Base-by-base conservation (phyloP, 2,113 vertebrate genomes). In the Chitala chitala region DNA sequence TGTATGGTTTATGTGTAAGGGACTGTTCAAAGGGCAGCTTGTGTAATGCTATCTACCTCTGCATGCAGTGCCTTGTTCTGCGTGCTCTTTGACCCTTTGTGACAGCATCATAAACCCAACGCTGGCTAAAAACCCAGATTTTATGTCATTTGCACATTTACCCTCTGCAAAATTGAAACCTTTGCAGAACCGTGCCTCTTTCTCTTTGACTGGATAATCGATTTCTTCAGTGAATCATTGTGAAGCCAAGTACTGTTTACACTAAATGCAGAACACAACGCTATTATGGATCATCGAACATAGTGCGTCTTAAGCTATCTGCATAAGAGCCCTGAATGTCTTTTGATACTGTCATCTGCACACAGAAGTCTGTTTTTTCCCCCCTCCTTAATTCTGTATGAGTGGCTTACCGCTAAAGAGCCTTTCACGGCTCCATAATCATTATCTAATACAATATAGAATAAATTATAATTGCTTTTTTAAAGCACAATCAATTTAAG, bases 401-500 rank as follows among this genome's bases (percentile, higher is more conserved):
- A 78, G 84, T 82, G 84, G 80, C 78, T 86, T 81, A 83, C 80
- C 80, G 75, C 84, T 86, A 87, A 87, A 83, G 78, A 87, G 81
- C 74, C 81, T 86, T 84, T 85, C 81, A 83, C 83, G 78, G 80
- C 80, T 81, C 82, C 82, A 83, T 84, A 84, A 86, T 86, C 74
- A 68, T 84, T 86, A 84, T 86, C 82, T 86, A 81, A 88, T 86
- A 77, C 82, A 59, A 46, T 83, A 82, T 72, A 83, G 75, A 87
- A 86, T 86, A 82, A 82, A 86, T 86, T 86, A 79, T 86, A 88
- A 89, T 88, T 84, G 86, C 78, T 82, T 89, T 86, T 88, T 87
- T 81, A 86, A 86, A 84, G 80, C 80, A 69, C 80, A 85, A 87
- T 88, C 86, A 87, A 87, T 89, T 88, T 82, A 71, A 83, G 80